A percentile compares a stretch with the other conserved stretches of the same genome.
Conservation (phyloP, 2,888 invertebrate species). For the Meteorus colon region DNA sequence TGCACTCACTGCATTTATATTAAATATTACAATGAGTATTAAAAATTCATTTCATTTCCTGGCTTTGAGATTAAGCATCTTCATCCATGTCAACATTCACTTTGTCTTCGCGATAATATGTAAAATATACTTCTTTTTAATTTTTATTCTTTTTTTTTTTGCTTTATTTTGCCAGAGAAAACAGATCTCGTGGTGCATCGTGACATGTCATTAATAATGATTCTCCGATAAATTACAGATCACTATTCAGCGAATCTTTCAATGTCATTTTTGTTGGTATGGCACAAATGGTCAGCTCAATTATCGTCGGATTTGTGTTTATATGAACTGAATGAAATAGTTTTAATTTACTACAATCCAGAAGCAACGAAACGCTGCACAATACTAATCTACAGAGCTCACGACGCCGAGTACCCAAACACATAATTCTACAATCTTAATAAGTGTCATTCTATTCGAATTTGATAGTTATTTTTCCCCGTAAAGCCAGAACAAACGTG, state of each 20-base stretch:
- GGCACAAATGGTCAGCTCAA: slow-evolving; percentile 66
- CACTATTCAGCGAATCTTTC: slow-evolving; percentile 46
- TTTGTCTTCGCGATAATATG: slow-evolving; percentile 58
- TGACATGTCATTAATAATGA: slow-evolving; percentile 55
- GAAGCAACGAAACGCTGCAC: slow-evolving; percentile 26
- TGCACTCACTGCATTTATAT: slow-evolving; percentile 14
- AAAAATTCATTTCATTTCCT: slow-evolving; percentile 47
- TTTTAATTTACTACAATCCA: slow-evolving; percentile 41
- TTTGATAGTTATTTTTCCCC: neutral
- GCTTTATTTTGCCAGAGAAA: slow-evolving; percentile 48
- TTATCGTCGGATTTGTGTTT: slow-evolving; percentile 53
- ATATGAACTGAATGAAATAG: slow-evolving; percentile 41
- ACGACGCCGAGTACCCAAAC: neutral
- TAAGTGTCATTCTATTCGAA: neutral
- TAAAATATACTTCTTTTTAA: slow-evolving; percentile 63
- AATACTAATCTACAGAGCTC: neutral
- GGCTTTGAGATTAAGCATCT: slow-evolving; percentile 47
- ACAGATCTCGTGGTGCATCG: slow-evolving; percentile 52
- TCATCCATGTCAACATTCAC: slow-evolving; percentile 55
- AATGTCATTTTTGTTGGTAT: slow-evolving; percentile 54
- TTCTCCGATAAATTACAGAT: slow-evolving; percentile 55
- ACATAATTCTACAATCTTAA: neutral
- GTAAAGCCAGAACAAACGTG: slow-evolving; percentile 23
- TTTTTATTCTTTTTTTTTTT: slow-evolving; percentile 50
- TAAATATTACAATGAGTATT: slow-evolving; percentile 37